Conservation (phyloP, 1,140 invertebrate genomes). For the Carcinoscorpius rotundicauda region DNA sequence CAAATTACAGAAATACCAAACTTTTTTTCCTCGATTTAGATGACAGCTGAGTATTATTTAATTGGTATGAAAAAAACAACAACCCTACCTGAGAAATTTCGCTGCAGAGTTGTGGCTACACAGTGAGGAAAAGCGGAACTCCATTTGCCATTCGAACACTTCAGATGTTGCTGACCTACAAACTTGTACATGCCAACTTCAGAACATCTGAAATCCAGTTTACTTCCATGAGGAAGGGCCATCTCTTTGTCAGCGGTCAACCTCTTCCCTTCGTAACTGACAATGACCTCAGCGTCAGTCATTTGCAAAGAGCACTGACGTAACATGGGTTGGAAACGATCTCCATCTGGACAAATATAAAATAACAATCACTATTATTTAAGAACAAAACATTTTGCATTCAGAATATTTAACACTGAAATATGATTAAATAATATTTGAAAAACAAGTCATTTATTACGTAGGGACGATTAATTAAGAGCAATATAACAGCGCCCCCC, state of each 20-base stretch:
- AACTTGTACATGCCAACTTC: slow-evolving; percentile 71
- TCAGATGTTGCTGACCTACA: slow-evolving; percentile 47
- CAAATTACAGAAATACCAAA: too few species aligned
- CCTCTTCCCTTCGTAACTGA: slow-evolving; percentile 14
- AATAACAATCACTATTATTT: too few species aligned
- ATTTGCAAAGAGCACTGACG: slow-evolving; percentile 43
- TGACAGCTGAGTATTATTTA: too few species aligned
- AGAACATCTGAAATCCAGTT: slow-evolving; percentile 46
- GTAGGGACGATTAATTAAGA: too few species aligned
- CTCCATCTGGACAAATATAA: slow-evolving; percentile 20
- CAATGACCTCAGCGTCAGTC: slow-evolving; percentile 15
- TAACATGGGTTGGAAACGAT: slow-evolving; percentile 45
- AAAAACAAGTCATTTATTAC: too few species aligned
- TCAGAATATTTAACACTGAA: too few species aligned
- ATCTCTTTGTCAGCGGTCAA: slow-evolving; percentile 9
- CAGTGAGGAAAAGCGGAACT: slow-evolving; percentile 56
- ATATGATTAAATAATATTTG: too few species aligned
- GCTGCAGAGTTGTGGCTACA: slow-evolving; percentile 58
- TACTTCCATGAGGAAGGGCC: slow-evolving; percentile 17
- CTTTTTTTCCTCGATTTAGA: too few species aligned
- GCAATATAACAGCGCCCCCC: too few species aligned
- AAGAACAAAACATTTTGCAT: too few species aligned
- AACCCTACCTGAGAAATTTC: slow-evolving; percentile 63
- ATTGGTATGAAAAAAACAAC: too few species aligned
- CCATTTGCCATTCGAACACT: slow-evolving; percentile 69